Evolutionary conservation across 2,113 vertebrate genomes (phyloP).

Genomic region (Anolis carolinensis): DNA sequence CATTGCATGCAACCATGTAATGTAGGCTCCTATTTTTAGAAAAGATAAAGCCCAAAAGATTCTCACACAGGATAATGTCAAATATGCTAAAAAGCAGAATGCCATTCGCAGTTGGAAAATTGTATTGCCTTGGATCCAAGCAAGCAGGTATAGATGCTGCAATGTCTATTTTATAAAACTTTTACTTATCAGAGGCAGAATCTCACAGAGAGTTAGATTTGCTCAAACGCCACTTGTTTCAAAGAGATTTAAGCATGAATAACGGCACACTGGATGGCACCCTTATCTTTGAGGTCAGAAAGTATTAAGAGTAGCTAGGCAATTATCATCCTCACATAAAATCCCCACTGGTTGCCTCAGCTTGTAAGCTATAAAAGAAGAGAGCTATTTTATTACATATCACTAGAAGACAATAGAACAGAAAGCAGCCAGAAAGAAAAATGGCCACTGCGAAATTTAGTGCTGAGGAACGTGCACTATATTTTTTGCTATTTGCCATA

Average conservation of each 20-base stretch:
- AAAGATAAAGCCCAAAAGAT: not conserved
- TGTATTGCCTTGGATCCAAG: not conserved
- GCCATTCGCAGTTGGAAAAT: not conserved
- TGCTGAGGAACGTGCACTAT: constrained; percentile 62
- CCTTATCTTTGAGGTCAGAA: not conserved
- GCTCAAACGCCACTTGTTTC: not conserved
- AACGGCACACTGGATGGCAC: not conserved
- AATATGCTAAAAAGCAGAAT: not conserved
- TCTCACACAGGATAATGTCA: not conserved
- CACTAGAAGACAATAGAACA: constrained; percentile 69
- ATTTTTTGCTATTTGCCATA: constrained; percentile 69
- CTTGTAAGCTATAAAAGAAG: constrained; percentile 57
- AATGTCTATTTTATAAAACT: not conserved
- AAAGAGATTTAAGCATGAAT: not conserved
- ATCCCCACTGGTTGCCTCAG: constrained; percentile 47
- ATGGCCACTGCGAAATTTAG: constrained; percentile 70
- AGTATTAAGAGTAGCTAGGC: constrained; percentile 34
- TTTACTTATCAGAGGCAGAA: constrained; percentile 15
- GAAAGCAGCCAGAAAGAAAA: constrained; percentile 72
- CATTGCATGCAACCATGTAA: not conserved
- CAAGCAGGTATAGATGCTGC: not conserved
- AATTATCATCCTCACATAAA: constrained; percentile 58
- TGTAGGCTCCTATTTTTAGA: not conserved
- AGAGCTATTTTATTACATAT: constrained; percentile 72
- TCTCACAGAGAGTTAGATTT: not conserved